phyloP scores from a whole-genome alignment of 2,797 vertebrate genomes.

The Pristis pectinata region DNA sequence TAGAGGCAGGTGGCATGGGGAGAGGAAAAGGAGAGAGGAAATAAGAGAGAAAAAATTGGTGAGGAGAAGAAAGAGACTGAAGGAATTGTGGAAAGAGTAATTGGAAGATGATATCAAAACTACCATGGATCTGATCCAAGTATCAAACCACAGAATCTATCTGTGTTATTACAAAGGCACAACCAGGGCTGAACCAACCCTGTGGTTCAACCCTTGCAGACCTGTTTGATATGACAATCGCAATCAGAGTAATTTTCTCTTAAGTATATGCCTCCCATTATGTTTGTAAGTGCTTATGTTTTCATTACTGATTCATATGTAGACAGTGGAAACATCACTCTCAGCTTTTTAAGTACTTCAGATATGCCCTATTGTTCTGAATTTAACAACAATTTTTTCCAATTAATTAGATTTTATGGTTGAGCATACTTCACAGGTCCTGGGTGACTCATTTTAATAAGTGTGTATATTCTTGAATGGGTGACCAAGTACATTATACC shows the following conservation, averaged over 20 bases:
- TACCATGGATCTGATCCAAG: neutral
- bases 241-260: neutral
- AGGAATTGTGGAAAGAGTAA: neutral
- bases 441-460: slow-evolving; percentile 11
- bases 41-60: too few relatives aligned
- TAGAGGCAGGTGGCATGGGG: too few relatives aligned
- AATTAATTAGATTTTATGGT: slow-evolving; percentile 16
- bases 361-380: neutral
- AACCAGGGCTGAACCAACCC: too few relatives aligned
- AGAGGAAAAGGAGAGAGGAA: too few relatives aligned
- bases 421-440: neutral
- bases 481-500: neutral
- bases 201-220: neutral
- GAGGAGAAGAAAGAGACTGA: too few relatives aligned
- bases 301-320: neutral
- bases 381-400: neutral
- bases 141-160: neutral
- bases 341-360: neutral
- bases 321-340: neutral
- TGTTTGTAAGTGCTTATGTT: neutral
- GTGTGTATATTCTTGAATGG: neutral
- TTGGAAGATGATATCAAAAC: neutral
- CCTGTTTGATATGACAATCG: neutral
- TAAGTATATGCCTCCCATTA: neutral
- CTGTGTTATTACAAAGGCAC: neutral